Evolutionary conservation across 1,140 invertebrate species (phyloP), one percentile per base, ranked within the genome.

Genomic region (Propsilocerus akamusi): DNA sequence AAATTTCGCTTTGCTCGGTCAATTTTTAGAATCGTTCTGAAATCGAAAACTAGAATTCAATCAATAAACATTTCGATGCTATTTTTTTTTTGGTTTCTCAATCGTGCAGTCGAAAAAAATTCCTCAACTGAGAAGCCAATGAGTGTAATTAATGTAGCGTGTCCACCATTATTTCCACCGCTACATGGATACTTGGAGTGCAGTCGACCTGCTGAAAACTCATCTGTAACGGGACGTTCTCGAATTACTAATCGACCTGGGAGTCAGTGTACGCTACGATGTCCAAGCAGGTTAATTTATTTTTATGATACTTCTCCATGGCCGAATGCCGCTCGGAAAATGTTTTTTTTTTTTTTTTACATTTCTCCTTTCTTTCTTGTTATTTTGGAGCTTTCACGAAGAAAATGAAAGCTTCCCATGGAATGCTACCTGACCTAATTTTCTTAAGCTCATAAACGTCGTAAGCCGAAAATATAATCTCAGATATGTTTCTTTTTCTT

Each of bases 211-310:
- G 5, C 25, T 5, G 49, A 23, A n/a, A 49, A 8, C 20, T 23
- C 22, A 10, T 30, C n/a, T 12, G 47, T 56, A 30, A 49, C 57
- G 4, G 57, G 53, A 25, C 54, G 52, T 30, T 53, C 53, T 34
- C 57, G 49, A 49, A 51, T 55, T n/a, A 53, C 58, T 46, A 59
- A 68, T 63, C 61, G 60, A n/a, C 66, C 67, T 8, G 63, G 67
- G 26, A 65, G 67, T 26, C 66, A 68, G 50, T 70, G 68, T 53
- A 63, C 58, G 50, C 60, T 70, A 30, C 64, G 66, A 49, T 70
- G 68, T 58, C 68, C 67, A 25, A 56, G 52, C 25, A 63, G 65
- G 22, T 70, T 67, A 52, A 59, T n/a, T n/a, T n/a, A n/a, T n/a
- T n/a, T n/a, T n/a, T n/a, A n/a, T n/a, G n/a, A n/a, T n/a, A n/a